Conservation (phyloP, 2,888 invertebrate species). For the Meghimatium bilineatum region DNA sequence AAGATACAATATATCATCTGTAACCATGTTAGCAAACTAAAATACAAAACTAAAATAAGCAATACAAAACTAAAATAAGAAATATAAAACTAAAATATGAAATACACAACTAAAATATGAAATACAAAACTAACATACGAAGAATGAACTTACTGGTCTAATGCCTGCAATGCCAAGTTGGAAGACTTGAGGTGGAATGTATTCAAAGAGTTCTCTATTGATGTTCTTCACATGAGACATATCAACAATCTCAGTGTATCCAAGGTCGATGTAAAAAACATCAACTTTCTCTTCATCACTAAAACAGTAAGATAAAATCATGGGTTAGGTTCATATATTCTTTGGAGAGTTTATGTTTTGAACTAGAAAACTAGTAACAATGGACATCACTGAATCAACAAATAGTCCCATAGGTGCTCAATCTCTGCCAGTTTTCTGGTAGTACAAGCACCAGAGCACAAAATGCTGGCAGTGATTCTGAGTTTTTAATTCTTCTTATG, state of each 20-base stretch:
- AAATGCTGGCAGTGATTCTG: too few species aligned
- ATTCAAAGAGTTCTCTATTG: constrained; percentile 48
- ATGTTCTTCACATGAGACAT: constrained; percentile 55
- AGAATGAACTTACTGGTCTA: constrained; percentile 39
- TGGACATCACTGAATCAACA: too few species aligned
- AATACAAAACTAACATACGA: not conserved
- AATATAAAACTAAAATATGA: not conserved
- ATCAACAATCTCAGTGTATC: constrained; percentile 62
- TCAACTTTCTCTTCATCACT: constrained; percentile 59
- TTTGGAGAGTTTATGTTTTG: too few species aligned
- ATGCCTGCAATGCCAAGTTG: constrained; percentile 49
- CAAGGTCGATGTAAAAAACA: constrained; percentile 66
- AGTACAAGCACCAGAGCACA: too few species aligned
- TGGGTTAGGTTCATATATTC: too few species aligned
- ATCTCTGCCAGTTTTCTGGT: too few species aligned
- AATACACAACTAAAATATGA: not conserved
- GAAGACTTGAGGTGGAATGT: constrained; percentile 18
- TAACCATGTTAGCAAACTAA: too few species aligned
- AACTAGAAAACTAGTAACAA: too few species aligned
- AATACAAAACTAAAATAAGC: not conserved
- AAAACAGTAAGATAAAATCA: constrained; percentile 8
- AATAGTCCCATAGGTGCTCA: too few species aligned
- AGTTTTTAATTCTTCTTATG: too few species aligned
- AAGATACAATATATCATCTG: too few species aligned
- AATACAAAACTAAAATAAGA: not conserved